Percentiles rank a stretch among this genome's conserved stretches.
Evolutionary conservation across 2,113 vertebrate species (phyloP).

Genomic region (Propithecus coquereli): DNA sequence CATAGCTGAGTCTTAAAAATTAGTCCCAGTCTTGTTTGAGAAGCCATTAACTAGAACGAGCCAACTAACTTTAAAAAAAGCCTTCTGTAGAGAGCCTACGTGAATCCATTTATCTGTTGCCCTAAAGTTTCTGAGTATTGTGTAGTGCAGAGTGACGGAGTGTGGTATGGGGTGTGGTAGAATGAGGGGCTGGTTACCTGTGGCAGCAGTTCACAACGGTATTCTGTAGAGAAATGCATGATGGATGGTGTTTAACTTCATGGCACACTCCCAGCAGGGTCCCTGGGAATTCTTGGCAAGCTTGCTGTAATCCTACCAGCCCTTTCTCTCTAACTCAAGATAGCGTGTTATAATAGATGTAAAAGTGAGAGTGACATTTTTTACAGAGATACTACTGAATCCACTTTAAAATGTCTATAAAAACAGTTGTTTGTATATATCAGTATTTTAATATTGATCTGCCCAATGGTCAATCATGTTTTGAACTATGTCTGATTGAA

Average conservation of each 20-base stretch:
- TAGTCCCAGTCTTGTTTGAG: background rate
- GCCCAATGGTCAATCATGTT: background rate
- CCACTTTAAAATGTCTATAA: background rate
- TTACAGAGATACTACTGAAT: background rate
- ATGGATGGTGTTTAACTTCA: background rate
- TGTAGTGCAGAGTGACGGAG: background rate
- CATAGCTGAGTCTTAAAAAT: background rate
- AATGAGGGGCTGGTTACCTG: background rate
- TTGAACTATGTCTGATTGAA: background rate
- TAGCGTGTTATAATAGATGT: background rate
- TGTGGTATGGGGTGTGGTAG: background rate
- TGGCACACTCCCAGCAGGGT: background rate
- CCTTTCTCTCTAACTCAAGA: background rate
- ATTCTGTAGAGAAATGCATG: background rate
- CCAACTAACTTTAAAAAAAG: background rate
- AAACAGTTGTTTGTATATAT: background rate
- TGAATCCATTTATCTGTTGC: background rate
- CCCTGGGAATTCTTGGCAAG: background rate
- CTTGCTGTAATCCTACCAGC: background rate
- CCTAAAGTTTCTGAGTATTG: background rate
- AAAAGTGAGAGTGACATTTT: background rate
- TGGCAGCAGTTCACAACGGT: background rate
- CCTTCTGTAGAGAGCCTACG: background rate
- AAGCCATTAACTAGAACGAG: background rate
- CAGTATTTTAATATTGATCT: background rate